Evolutionary conservation across 2,113 vertebrate genomes (phyloP).

Genomic region (Phalacrocorax brasilianus): DNA sequence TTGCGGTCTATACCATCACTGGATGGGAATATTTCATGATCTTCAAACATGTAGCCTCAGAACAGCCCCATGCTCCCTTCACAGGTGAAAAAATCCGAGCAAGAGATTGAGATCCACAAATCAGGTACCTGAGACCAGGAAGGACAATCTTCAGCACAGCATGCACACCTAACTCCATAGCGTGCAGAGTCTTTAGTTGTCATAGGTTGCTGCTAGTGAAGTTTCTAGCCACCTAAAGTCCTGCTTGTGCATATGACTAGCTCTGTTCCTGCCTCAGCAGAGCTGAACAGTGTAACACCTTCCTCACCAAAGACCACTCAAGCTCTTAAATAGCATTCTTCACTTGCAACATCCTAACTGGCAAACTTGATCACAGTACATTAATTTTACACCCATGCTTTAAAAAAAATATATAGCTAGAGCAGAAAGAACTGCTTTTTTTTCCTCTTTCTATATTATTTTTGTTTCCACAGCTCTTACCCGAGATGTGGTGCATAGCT

Average conservation of each 20-base stretch:
- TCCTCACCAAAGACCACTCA: neutral
- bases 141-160: neutral
- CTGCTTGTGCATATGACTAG: neutral
- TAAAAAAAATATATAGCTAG: neutral
- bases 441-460: neutral
- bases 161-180: neutral
- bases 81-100: neutral
- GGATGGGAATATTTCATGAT: neutral
- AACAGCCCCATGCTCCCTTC: neutral
- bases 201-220: neutral
- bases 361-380: neutral
- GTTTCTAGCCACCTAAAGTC: neutral
- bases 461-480: neutral
- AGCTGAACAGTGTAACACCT: neutral
- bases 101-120: neutral
- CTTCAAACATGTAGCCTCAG: neutral
- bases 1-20: neutral
- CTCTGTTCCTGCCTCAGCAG: neutral
- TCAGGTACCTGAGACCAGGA: neutral
- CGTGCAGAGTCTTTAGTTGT: neutral
- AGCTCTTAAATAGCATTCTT: neutral
- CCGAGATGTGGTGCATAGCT: neutral
- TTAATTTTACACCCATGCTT: neutral
- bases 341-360: neutral
- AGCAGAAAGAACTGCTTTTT: neutral